Evolutionary conservation across 2,113 vertebrate genomes (phyloP), one percentile per base, ranked within the genome.

Genomic region (Percina caprodes): DNA sequence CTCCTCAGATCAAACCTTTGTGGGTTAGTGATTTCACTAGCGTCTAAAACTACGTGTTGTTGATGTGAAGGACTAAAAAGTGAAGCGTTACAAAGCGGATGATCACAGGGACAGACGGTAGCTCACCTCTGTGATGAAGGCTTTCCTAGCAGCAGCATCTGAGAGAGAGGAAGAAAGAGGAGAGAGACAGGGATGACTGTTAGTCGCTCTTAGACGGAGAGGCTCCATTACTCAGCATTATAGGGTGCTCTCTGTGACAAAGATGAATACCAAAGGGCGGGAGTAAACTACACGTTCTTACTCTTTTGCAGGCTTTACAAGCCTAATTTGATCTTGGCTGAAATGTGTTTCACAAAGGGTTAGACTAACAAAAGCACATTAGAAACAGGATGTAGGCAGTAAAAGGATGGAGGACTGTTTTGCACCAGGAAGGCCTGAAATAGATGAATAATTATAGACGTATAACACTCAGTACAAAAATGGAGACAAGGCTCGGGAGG

Each of bases 41-140:
- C 2, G 30, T 69, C 26, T 71, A 11, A 76, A 79, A 65, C 11
- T 12, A 33, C 42, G 4, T 19, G 56, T 68, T 75, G 56, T 23
- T 61, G 23, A 72, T 70, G 46, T 49, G 23, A 7, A 18, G 48
- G 11, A 23, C 24, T 56, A 24, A 45, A 69, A 45, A 30, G 65
- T 77, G 67, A 42, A n/a, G 13, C 1, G 1, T 7, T 15, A n/a
- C 23, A 19, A 52, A 69, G 23, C 5, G 15, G 51, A 61, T 24
- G 68, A 85, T 80, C 23, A 80, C 51, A 58, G 45, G 48, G 48
- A 63, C 19, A 61, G 67, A 58, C 49, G 48, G 68, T 0, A 10
- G 63, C 90, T 93, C 83, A 94, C 93, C 93, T 94, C 93, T 83
- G 93, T 94, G 89, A 94, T 93, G 88, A 91, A 91, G 76, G 92